Evolutionary conservation across 2,888 invertebrate species (phyloP), one percentile per base, ranked within the genome.

Genomic region (Leptinotarsa juncta): DNA sequence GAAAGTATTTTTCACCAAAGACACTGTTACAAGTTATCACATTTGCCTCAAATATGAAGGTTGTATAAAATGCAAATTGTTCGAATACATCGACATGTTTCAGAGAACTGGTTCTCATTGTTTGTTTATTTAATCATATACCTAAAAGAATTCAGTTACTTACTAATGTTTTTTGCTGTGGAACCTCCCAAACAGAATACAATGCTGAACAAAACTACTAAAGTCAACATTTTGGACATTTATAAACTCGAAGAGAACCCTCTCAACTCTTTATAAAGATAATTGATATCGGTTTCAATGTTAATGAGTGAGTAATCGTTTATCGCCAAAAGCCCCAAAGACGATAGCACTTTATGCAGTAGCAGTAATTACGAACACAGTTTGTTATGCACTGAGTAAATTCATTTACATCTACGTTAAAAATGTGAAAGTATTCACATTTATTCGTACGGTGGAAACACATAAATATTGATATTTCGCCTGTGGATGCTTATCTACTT

Each of bases 351-450:
- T 26, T 16, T n/a, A 16, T 18, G 16, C 26, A 62, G 16, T 62
- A 62, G 18, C 62, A 32, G 16, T 32, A 16, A 62, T 32, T 62
- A 16, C 20, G 53, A 12, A 12, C 20, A 57, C 20, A n/a, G 32
- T 62, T 16, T 42, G 26, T 42, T 7, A 42, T 12, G 62, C 62
- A 62, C 62, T 62, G 62, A 62, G n/a, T 62, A n/a, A 10, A 26
- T 62, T 32, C n/a, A 16, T 62, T 18, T 62, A 49, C 14, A 57
- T 32, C 62, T 67, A 67, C 62, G 60, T 55, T 42, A 72, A 67
- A 67, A 66, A 49, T 66, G 48, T 72, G 71, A 72, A 72, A 72
- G 60, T 72, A 20, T 23, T 12, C 23, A 57, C 15, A 23, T 14
- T 57, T 18, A 53, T 42, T 42, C 42, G 12, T 53, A 53, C n/a